Evolutionary conservation across 2,113 vertebrate genomes (phyloP).

Genomic region (Caloenas nicobarica): DNA sequence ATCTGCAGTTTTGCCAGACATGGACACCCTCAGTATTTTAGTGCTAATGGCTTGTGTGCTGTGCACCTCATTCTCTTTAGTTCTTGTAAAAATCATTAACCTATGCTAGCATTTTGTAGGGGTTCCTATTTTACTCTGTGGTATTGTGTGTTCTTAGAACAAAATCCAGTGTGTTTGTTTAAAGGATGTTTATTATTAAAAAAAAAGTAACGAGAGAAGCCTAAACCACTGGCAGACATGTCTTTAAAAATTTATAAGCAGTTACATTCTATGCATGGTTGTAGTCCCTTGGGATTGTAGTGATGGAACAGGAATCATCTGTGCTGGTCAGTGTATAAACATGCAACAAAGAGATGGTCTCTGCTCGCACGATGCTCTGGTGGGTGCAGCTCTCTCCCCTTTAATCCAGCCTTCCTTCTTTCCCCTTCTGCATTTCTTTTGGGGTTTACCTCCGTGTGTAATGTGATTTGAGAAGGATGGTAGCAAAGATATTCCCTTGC

Average conservation of each 20-base stretch:
- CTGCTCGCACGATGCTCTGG: neutral
- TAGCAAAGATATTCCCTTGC: conserved; percentile 33
- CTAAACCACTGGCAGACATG: neutral
- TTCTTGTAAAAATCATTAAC: neutral
- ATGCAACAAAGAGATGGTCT: neutral
- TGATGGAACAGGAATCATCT: neutral
- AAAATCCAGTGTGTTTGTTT: neutral
- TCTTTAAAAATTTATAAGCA: conserved; percentile 24
- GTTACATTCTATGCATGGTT: neutral
- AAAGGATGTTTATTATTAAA: neutral
- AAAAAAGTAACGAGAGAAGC: neutral
- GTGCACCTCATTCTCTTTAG: neutral
- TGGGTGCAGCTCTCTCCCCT: neutral
- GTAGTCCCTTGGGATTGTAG: conserved; percentile 12
- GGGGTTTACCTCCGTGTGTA: neutral
- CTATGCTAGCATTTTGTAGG: neutral
- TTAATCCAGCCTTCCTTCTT: neutral
- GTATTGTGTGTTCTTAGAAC: neutral
- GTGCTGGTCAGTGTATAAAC: neutral
- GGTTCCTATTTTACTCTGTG: neutral
- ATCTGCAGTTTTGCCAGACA: neutral
- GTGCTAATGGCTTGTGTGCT: neutral
- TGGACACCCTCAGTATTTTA: neutral
- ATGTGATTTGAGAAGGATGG: conserved; percentile 43
- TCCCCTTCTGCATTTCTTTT: neutral